Evolutionary conservation across 2,888 invertebrate species (phyloP), one percentile per base, ranked within the genome.

Genomic region (Minunthozetes semirufus): DNA sequence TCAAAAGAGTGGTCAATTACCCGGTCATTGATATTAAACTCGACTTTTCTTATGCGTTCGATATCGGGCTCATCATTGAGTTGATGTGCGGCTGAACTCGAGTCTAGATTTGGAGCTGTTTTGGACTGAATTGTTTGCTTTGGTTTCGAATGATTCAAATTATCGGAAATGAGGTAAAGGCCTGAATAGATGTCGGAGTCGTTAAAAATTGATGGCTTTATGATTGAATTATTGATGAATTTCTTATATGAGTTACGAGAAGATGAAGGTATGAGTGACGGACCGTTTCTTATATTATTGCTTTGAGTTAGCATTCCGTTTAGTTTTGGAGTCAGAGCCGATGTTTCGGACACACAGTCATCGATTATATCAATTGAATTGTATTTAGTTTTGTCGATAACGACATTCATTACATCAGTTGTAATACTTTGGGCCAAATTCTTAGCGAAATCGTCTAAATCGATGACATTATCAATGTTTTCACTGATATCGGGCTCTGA

Each of bases 31-130:
- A 76, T 76, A 75, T 79, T 75, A 70, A 78, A 78, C 56, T 78
- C 78, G 13, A 79, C 75, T 66, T 77, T 77, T 29, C 75, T 77
- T 63, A 79, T 76, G 72, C 78, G 76, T 29, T 79, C 79, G 15
- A 79, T 78, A 33, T 79, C 78, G 3, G 77, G 76, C 25, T 78
- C 74, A 76, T 78, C 77, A 19, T 70, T 70, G 17, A 70, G 70
- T 48, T 48, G n/a, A n/a, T 70, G 19, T 48, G 70, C 70, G 27
- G 46, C 70, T 1, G 17, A 46, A 48, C 70, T 48, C 17, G 70
- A 70, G 70, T 48, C 48, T 6, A 70, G 13, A 48, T 22, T 70
- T 27, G 70, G 8, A 15, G 70, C 1, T 3, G 3, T 48, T 25
- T 48, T 70, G 46, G 70, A 70, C 70, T 70, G 48, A n/a, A 15